Evolutionary conservation across 2,797 vertebrate genomes (phyloP), one percentile per base, ranked within the genome.

Genomic region (Paedocypris micromegethes): DNA sequence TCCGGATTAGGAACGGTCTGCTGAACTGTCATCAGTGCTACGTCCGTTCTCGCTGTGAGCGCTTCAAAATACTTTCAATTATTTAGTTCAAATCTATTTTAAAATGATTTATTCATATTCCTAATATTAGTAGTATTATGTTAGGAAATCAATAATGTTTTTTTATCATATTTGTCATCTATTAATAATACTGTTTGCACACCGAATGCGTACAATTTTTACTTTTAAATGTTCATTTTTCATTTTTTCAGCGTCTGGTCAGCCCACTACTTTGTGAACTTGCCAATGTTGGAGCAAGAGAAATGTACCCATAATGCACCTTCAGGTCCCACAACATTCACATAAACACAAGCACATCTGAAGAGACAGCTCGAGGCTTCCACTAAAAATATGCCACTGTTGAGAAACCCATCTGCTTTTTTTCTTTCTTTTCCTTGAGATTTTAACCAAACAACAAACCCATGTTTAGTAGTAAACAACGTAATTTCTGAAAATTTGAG

Each of bases 1-100:
- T 99, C 75, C 89, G 96, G 84, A 99, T 99, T 83, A 90, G 92
- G 70, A 98, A 94, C 4, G 95, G 96, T 77, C 91, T 98, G 73
- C 93, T 99, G 3, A 99, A 96, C 88, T 99, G 96, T 82, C 93
- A 94, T 0, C 94, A 96, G 80, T 99, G 96, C 86, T 99, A 98
- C 74, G 86, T 94, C 86, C 88, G 91, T 84, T 97, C 95, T 75
- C 92, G 96, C 85, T 95, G 96, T 98, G 79, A 96, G 96, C 23
- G 23, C 23, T 92, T 0, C 50, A 40, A 5, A 48, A 8, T 23
- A 0, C 2, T 8, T 4, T 2, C 3, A n/a, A 5, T 7, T 40
- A 9, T 23, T 23, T 23, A 1, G 23, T 23, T 23, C 23, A 23
- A 23, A 23, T 23, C 23, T 23, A 23, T 23, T 23, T 23, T 23